phyloP scores from a whole-genome alignment of 2,888 invertebrate genomes.

The Mamestra brassicae region DNA sequence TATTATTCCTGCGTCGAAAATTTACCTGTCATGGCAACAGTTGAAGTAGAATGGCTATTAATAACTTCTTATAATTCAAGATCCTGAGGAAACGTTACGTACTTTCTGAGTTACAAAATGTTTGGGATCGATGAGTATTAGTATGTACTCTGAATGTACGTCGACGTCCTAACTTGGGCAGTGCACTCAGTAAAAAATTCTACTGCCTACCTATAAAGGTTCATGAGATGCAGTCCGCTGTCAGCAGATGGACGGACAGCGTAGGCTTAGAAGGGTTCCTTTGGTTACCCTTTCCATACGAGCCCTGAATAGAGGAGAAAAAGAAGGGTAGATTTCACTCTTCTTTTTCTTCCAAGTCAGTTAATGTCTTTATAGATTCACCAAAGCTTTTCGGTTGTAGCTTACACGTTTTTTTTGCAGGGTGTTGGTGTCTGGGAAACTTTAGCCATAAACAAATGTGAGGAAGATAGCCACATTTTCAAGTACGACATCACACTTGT shows the following conservation, averaged over 20 bases:
- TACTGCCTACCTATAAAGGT: too few relatives aligned
- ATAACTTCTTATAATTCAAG: background rate
- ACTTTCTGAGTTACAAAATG: too few relatives aligned
- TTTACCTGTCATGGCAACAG: background rate
- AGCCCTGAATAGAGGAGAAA: too few relatives aligned
- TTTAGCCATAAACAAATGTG: slow-evolving; percentile 38
- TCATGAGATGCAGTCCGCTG: too few relatives aligned
- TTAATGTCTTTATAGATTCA: background rate
- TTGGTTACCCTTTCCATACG: too few relatives aligned
- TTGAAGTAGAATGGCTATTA: background rate
- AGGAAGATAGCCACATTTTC: slow-evolving; percentile 55
- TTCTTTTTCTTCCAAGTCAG: background rate
- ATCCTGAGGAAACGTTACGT: too few relatives aligned
- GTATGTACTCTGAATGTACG: too few relatives aligned
- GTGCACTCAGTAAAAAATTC: too few relatives aligned
- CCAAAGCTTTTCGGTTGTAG: background rate
- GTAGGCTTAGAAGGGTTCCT: too few relatives aligned
- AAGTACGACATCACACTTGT: slow-evolving; percentile 63
- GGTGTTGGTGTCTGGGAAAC: slow-evolving; percentile 39
- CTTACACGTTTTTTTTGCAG: slow-evolving; percentile 4
- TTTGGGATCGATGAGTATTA: too few relatives aligned
- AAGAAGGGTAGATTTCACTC: background rate
- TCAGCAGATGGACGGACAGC: too few relatives aligned
- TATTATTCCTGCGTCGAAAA: background rate
- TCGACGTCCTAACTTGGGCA: too few relatives aligned